Evolutionary conservation across 2,113 vertebrate genomes (phyloP).

Genomic region (Pipa parva): DNA sequence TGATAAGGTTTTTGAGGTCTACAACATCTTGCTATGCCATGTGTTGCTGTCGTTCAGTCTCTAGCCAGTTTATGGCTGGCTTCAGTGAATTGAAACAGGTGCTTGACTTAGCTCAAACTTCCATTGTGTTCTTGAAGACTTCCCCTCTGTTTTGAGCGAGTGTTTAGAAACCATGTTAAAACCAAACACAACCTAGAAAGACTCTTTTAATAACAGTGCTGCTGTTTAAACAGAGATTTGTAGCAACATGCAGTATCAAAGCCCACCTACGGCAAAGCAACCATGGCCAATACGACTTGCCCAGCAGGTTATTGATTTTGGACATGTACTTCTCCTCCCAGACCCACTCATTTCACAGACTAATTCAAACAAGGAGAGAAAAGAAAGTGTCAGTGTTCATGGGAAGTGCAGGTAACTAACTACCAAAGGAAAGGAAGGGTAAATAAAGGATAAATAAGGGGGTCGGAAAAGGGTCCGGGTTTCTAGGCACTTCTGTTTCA

Average conservation of each 20-base stretch:
- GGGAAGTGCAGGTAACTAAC: no score
- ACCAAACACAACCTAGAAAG: constrained; percentile 6
- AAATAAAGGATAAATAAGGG: no score
- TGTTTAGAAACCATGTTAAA: background rate
- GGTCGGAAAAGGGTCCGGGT: no score
- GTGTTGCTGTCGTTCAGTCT: no score
- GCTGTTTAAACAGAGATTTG: background rate
- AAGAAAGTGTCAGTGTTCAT: no score
- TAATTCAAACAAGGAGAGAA: background rate
- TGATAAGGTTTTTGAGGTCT: no score
- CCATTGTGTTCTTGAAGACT: background rate
- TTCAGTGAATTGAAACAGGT: no score
- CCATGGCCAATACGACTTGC: constrained; percentile 3
- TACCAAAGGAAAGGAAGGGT: no score
- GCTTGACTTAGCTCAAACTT: background rate
- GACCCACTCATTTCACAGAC: background rate
- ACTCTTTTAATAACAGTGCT: background rate
- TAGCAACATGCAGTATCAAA: background rate
- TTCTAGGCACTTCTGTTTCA: no score
- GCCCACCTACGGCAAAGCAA: constrained; percentile 4
- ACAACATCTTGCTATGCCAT: no score
- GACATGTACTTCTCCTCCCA: background rate
- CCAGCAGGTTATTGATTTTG: constrained; percentile 5
- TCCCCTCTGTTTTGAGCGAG: background rate
- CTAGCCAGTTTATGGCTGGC: no score